Evolutionary conservation across 2,888 invertebrate genomes (phyloP), one percentile per base, ranked within the genome.

Genomic region (Allophyes oxyacanthae): DNA sequence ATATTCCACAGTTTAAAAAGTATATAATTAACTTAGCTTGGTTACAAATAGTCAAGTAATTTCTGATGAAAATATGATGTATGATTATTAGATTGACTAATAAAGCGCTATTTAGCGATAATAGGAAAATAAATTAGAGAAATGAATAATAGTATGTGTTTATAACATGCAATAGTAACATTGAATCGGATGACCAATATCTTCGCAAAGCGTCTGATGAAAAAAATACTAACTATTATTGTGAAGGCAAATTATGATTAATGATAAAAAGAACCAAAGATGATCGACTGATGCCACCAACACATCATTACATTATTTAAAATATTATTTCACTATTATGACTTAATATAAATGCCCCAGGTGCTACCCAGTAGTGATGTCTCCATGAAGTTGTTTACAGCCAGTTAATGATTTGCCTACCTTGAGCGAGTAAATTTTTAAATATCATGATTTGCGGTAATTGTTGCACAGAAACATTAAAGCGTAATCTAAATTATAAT

Each of bases 131-230:
- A n/a, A n/a, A 53, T 55, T 13, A 43, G 43, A 60, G 54, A 34
- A 64, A 54, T 58, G 1, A 64, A 53, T 59, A 46, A 48, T 70
- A 75, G 79, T 78, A 79, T 77, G 78, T 78, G 77, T 79, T 79
- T 76, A 64, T 49, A 64, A 49, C 73, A 77, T 78, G 77, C 78
- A 75, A 58, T 46, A 50, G 28, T 61, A 73, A 64, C 69, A 61
- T 60, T 71, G 69, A 68, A 65, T 74, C 75, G 60, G 75, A 77
- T 79, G 78, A 81, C 63, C 75, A 81, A 77, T 75, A 72, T 77
- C 58, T 75, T 75, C 68, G 58, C 43, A 37, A 75, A 73, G 68
- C 75, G 58, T 65, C 64, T 75, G 67, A 64, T 67, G 63, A 70
- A 72, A 58, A 58, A 61, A 55, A 56, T 64, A 61, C 49, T 13